Conservation (phyloP, 2,888 invertebrate species). For the Cylindroiulus punctatus region DNA sequence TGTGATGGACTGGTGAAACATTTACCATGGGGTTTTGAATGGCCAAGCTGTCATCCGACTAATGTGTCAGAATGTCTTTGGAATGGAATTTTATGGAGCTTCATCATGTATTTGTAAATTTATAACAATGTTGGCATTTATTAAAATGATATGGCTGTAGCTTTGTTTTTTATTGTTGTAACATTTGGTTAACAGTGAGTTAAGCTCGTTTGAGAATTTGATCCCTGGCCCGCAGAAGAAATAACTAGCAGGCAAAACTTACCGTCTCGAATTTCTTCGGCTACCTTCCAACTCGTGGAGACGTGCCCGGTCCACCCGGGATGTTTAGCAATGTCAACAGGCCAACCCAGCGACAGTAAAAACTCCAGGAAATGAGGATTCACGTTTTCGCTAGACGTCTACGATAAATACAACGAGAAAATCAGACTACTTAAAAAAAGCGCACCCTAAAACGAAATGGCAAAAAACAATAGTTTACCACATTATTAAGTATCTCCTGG, state of each 20-base stretch:
- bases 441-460: background rate
- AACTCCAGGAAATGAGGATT: slow-evolving; percentile 71
- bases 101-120: no score
- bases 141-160: no score
- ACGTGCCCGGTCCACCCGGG: slow-evolving; percentile 95
- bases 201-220: no score
- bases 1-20: no score
- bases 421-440: background rate
- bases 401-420: slow-evolving; percentile 7
- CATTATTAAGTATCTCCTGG: slow-evolving; percentile 83
- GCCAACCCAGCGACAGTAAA: slow-evolving; percentile 83
- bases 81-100: no score
- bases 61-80: no score
- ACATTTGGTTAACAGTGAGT: no score
- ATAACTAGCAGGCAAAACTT: background rate
- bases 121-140: no score
- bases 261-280: slow-evolving; percentile 25
- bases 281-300: slow-evolving; percentile 76
- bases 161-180: no score
- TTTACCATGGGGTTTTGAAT: no score
- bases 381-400: slow-evolving; percentile 61
- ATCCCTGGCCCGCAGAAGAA: no score
- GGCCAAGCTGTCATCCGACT: no score
- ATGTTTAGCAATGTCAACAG: slow-evolving; percentile 84
- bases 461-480: slow-evolving; percentile 70